Percentiles rank a stretch among this genome's conserved stretches.
Evolutionary conservation across 2,888 invertebrate genomes (phyloP).

Genomic region (Trilocha varians): DNA sequence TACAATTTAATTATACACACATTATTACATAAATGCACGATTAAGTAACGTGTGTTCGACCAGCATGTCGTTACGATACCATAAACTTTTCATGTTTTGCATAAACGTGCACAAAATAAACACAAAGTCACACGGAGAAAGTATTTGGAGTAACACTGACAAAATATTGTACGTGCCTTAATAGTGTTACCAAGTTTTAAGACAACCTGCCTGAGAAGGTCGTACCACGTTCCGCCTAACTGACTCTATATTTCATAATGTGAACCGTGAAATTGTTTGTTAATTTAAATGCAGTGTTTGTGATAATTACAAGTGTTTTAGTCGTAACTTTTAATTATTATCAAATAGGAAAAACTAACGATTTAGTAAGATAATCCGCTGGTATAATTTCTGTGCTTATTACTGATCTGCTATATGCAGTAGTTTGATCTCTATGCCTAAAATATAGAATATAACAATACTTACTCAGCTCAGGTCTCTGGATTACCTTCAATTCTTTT

Average conservation of each 20-base stretch:
- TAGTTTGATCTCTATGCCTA: too few relatives aligned
- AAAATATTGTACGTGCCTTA: constrained; percentile 37
- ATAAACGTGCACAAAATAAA: constrained; percentile 31
- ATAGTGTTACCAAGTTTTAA: constrained; percentile 15
- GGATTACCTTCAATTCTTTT: too few relatives aligned
- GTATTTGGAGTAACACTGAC: constrained; percentile 31
- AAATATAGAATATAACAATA: too few relatives aligned
- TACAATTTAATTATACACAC: background rate
- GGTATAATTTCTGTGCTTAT: too few relatives aligned
- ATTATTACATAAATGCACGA: constrained; percentile 1
- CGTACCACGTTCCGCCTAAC: constrained; percentile 17
- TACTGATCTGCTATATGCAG: too few relatives aligned
- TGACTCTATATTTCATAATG: constrained; percentile 11
- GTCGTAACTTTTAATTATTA: background rate
- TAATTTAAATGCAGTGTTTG: background rate
- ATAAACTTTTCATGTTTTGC: background rate
- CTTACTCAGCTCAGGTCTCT: too few relatives aligned
- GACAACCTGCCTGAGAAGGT: background rate
- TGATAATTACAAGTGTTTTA: background rate
- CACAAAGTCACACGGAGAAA: constrained; percentile 31
- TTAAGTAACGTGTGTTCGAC: constrained; percentile 2
- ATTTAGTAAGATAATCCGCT: background rate
- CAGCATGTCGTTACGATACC: background rate
- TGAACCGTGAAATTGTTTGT: constrained; percentile 8
- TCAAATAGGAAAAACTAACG: background rate